Conservation (phyloP, 2,113 vertebrate species). For the Plotosus lineatus region DNA sequence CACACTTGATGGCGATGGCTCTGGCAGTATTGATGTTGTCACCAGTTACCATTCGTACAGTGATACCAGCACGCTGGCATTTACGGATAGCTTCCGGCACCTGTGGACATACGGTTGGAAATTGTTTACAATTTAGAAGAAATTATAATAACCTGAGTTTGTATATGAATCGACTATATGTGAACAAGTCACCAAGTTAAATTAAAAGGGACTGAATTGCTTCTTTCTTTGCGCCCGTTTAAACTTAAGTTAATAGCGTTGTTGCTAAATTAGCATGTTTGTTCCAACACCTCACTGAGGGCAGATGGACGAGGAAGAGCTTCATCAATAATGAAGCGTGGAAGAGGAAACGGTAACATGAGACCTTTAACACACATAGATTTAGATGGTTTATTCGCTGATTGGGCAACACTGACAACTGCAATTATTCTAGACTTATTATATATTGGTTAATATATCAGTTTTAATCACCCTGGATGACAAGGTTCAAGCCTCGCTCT, state of each 20-base stretch:
- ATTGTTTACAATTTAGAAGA: background rate
- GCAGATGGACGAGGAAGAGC: conserved; percentile 35
- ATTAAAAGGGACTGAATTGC: background rate
- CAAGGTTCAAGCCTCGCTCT: too few species aligned
- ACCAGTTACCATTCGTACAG: conserved; percentile 97
- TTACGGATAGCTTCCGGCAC: conserved; percentile 94
- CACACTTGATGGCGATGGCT: conserved; percentile 97
- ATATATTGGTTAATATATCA: conserved; percentile 2
- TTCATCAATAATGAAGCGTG: conserved; percentile 51
- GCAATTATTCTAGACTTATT: conserved; percentile 26
- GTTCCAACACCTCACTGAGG: conserved; percentile 26
- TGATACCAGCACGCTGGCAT: conserved; percentile 96
- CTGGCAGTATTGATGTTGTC: conserved; percentile 99
- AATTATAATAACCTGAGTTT: background rate
- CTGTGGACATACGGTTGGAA: conserved; percentile 59
- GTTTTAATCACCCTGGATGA: background rate
- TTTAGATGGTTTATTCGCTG: conserved; percentile 42
- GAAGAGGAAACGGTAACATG: conserved; percentile 51
- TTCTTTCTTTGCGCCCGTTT: background rate
- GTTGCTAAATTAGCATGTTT: background rate
- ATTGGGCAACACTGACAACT: background rate
- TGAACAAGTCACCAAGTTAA: background rate
- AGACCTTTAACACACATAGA: conserved; percentile 45
- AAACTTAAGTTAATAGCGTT: background rate
- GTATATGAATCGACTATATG: background rate